Evolutionary conservation across 2,797 vertebrate species (phyloP), one percentile per base, ranked within the genome.

Genomic region (Enteromius thamalakanensis): DNA sequence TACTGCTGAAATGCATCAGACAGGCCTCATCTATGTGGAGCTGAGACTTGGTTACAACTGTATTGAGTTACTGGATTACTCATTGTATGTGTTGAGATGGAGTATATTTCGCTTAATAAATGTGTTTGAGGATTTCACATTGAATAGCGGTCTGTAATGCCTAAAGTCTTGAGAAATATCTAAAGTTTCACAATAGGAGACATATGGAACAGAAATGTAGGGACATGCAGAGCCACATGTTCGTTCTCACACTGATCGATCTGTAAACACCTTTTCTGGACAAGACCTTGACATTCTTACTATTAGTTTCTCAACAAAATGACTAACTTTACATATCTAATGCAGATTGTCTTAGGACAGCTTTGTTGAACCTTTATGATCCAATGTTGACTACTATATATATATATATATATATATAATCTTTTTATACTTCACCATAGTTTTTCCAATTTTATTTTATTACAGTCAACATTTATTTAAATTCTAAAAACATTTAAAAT

Each of bases 131-230:
- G 10, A 53, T 37, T 67, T 67, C 12, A 37, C 32, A 29, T 21
- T 45, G 17, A 45, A 15, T n/a, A n/a, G 34, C 11, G 29, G 6
- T 32, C 11, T 23, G 14, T 19, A 4, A 47, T 42, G n/a, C 37
- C 5, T 62, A 19, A 40, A 40, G 11, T 15, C 32, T 23, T 40
- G 21, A 37, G 51, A 75, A 76, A 76, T 53, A 74, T 51, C 47
- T 29, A 26, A 17, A 74, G 47, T 74, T 32, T n/a, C 71, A 53
- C 17, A 64, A 47, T 77, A 78, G 17, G 17, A 53, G 64, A 67
- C 47, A 68, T 23, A 37, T 49, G 12, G 19, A 49, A 67, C 8
- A 37, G 34, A 26, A 58, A 21, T 45, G 17, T 40, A 21, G 34
- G n/a, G 19, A 32, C 60, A 19, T 64, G 62, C 15, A 64, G 62